Percentiles rank a stretch among this genome's conserved stretches.
Conservation (phyloP, 2,113 vertebrate genomes). For the Brachypteracias leptosomus region DNA sequence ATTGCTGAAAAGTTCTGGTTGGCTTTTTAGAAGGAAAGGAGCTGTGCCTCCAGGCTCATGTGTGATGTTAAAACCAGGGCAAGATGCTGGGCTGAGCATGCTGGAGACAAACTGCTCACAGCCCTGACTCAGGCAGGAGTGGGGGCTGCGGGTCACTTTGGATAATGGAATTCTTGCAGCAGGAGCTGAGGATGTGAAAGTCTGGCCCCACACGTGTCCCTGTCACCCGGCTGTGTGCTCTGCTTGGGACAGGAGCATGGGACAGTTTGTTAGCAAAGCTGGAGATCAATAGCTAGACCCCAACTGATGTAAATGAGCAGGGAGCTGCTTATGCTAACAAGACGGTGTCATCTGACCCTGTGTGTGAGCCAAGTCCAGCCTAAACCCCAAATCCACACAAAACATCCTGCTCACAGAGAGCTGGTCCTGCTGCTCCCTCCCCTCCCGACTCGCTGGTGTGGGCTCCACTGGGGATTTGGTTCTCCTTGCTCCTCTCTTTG, state of each 20-base stretch:
- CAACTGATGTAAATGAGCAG: background rate
- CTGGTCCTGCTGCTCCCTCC: background rate
- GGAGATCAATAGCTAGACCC: background rate
- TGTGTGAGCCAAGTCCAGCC: background rate
- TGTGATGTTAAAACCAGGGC: background rate
- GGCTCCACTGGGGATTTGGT: background rate
- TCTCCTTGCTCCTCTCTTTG: background rate
- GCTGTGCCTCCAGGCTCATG: background rate
- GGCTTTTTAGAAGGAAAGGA: background rate
- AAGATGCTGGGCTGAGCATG: background rate
- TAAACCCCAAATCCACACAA: background rate
- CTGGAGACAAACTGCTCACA: background rate
- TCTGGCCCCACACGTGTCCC: background rate
- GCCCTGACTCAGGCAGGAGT: background rate
- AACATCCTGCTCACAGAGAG: background rate
- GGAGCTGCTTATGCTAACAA: background rate
- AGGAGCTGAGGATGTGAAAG: background rate
- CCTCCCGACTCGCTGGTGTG: rapidly evolving
- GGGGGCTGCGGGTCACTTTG: rapidly evolving
- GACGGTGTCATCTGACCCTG: background rate
- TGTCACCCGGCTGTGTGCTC: background rate
- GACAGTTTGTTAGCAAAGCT: background rate
- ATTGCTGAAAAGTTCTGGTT: background rate
- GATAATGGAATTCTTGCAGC: background rate
- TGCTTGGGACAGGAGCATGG: background rate